A percentile compares a stretch with the other conserved stretches of the same genome.
Conservation (phyloP, 2,888 invertebrate species). For the Druceiella hillmani region DNA sequence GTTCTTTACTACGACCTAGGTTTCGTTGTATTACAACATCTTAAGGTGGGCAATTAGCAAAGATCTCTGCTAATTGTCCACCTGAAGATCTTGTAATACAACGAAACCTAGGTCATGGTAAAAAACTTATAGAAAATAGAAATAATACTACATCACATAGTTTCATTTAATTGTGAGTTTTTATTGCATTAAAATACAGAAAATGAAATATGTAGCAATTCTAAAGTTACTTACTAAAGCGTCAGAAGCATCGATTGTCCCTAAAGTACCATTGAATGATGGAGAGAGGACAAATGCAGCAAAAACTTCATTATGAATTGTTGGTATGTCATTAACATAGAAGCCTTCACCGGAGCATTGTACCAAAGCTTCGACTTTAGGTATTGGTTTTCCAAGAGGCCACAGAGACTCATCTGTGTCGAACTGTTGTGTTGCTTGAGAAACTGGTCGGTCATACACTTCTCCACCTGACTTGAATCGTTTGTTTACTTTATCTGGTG, state of each 20-base stretch:
- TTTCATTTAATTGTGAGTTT: too few species aligned
- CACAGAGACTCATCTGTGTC: constrained; percentile 63
- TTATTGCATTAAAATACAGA: too few species aligned
- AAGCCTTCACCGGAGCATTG: constrained; percentile 64
- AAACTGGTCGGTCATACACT: constrained; percentile 54
- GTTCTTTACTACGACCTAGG: too few species aligned
- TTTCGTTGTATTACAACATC: too few species aligned
- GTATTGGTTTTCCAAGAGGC: constrained; percentile 69
- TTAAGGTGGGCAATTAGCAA: too few species aligned
- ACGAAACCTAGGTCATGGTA: too few species aligned
- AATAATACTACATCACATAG: too few species aligned
- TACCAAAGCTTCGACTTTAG: constrained; percentile 62
- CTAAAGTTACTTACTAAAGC: constrained; percentile 61
- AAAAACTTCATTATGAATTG: constrained; percentile 56
- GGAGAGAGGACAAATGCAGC: constrained; percentile 58
- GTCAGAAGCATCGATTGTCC: constrained; percentile 51
- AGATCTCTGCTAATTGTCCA: too few species aligned
- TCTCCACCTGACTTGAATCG: constrained; percentile 50
- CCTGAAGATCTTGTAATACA: too few species aligned
- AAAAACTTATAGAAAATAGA: too few species aligned
- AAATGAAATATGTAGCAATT: too few species aligned
- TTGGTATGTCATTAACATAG: constrained; percentile 58
- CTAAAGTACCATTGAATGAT: constrained; percentile 51
- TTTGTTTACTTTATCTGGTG: constrained; percentile 35
- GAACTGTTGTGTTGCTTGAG: constrained; percentile 64